These are phyloP conservation scores for Muraenolepis orangiensis DNA, from an alignment of 2,797 vertebrate species.

Conservation along the genomic window DNA sequence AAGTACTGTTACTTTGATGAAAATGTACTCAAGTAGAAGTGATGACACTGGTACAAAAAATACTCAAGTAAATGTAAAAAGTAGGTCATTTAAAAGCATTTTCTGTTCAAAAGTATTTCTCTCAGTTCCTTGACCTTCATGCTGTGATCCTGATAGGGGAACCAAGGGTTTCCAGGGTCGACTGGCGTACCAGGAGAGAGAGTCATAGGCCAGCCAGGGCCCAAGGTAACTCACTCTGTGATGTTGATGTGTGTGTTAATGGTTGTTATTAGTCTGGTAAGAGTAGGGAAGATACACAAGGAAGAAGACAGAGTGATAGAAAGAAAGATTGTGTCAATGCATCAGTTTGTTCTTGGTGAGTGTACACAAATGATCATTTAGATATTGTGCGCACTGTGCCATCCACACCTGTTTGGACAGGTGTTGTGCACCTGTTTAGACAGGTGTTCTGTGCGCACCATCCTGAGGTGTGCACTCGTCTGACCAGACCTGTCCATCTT, in stretches of 20 bases:
- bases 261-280: background rate
- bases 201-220: slow-evolving; percentile 72
- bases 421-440: too few species aligned
- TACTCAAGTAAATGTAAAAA: background rate
- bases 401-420: too few species aligned
- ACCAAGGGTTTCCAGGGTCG: slow-evolving; percentile 73
- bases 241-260: background rate
- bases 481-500: background rate
- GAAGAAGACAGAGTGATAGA: background rate
- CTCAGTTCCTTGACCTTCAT: background rate
- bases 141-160: slow-evolving; percentile 67
- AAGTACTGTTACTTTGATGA: background rate
- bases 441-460: too few species aligned
- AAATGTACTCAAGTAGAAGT: background rate
- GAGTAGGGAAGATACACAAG: background rate
- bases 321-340: too few species aligned
- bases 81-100: background rate
- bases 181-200: slow-evolving; percentile 73
- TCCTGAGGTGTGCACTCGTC: background rate
- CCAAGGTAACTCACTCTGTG: slow-evolving; percentile 56
- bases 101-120: background rate
- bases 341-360: background rate
- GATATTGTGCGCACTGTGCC: too few species aligned
- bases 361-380: background rate
- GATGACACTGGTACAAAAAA: background rate